Evolutionary conservation across 2,113 vertebrate genomes (phyloP).

Genomic region (Oryzias javanicus): DNA sequence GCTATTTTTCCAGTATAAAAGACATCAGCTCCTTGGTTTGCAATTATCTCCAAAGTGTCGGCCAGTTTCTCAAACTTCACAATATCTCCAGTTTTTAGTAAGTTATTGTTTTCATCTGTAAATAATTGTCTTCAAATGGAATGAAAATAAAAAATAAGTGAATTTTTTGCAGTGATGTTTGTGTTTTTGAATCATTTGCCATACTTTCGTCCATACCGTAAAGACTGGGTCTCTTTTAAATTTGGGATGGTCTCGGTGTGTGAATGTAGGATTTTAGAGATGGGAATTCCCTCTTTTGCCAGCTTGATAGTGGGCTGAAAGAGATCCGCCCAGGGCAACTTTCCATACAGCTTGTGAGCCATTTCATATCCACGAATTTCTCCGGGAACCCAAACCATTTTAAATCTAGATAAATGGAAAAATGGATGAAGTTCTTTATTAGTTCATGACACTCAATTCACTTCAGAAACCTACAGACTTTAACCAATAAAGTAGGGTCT

Average conservation of each 20-base stretch:
- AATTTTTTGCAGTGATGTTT: slow-evolving; percentile 52
- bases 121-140: slow-evolving; percentile 61
- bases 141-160: background rate
- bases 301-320: slow-evolving; percentile 81
- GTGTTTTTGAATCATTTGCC: slow-evolving; percentile 37
- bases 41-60: slow-evolving; percentile 78
- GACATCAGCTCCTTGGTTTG: slow-evolving; percentile 71
- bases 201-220: slow-evolving; percentile 54
- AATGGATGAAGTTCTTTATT: no score
- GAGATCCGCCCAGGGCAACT: slow-evolving; percentile 80
- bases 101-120: slow-evolving; percentile 48
- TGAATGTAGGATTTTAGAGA: slow-evolving; percentile 49
- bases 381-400: slow-evolving; percentile 85
- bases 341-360: slow-evolving; percentile 81
- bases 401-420: slow-evolving; percentile 45
- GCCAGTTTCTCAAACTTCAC: slow-evolving; percentile 81
- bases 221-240: slow-evolving; percentile 14
- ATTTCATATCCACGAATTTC: slow-evolving; percentile 82
- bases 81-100: slow-evolving; percentile 70
- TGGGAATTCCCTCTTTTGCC: slow-evolving; percentile 67
- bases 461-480: no score
- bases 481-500: no score
- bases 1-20: slow-evolving; percentile 84
- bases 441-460: no score
- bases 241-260: slow-evolving; percentile 61